Base-by-base conservation (phyloP, 2,797 vertebrate genomes). In the Myoxocephalus aenaeus region DNA sequence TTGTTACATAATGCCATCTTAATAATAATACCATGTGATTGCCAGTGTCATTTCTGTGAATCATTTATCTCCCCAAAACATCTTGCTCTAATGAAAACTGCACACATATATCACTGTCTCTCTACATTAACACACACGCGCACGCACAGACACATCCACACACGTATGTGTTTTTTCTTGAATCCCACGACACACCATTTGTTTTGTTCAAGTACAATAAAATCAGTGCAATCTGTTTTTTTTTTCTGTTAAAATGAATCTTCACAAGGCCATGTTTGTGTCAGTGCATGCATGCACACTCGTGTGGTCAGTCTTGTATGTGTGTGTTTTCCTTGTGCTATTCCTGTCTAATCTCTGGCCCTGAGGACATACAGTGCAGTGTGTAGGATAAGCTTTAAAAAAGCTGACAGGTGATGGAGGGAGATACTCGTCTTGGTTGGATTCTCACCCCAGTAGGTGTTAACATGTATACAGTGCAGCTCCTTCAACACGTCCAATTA, bases 331-430 rank as follows among this genome's bases (percentile, higher is more conserved):
- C 44, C 18, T 38, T 7, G 36, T 53, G 64, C 79, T 73, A 50
- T 10, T 79, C 36, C 38, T 72, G 69, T 79, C n/a, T 64, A 58
- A 77, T 70, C 36, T 65, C 46, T 84, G 32, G 61, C 51, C 79
- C 51, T 73, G 4, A 0, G 56, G 77, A 67, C 44, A 67, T 54
- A 38, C 63, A 48, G 15, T 20, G 7, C 32, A 63, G 40, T 44
- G 65, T 1, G 0, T 7, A 2, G 20, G 68, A 62, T 69, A 17
- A 18, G 13, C 32, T 64, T 25, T 63, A 73, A 73, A 80, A 38
- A 59, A 61, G 57, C 20, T 25, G 73, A 73, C 7, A 7, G 20
- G 8, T 57, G 46, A 9, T 46, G 44, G 20, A 62, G 22, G 27
- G 46, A 25, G 63, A 42, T 22, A 12, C 65, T 36, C n/a, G 27